Base-by-base conservation (phyloP, 2,888 invertebrate genomes). In the Conus canariensis region DNA sequence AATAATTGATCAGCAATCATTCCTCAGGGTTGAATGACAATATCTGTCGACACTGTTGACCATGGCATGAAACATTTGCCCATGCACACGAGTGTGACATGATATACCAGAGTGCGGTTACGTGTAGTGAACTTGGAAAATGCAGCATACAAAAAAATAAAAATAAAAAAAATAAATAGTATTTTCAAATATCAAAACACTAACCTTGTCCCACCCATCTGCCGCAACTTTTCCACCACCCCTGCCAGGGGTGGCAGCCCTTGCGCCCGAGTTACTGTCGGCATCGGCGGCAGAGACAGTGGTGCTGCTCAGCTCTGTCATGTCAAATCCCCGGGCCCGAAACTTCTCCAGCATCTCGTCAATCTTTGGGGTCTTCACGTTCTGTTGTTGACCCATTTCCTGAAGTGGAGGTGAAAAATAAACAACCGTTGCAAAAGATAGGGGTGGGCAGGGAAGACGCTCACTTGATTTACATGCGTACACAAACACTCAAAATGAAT, bases 271-370 rank as follows among this genome's bases (percentile, higher is more conserved):
- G 90, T 90, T 45, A 89, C 87, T 86, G 91, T 93, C 93, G 14
- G 90, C 91, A 70, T 93, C 93, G 16, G 93, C 91, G 16, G 92
- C 92, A 19, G 93, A 93, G 58, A 90, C 90, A 56, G 92, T 92
- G 14, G 87, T 85, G 64, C 90, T 90, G 56, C 77, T 87, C 58
- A 60, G 25, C 77, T 56, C 64, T 45, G 85, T 19, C 25, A 64
- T 22, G n/a, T 67, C 59, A 19, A 70, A 25, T 4, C 85, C 89
- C 30, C 30, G 30, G 16, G 4, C 91, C 88, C 92, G 91, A 91
- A 95, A 95, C 90, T 91, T 92, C 56, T 95, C 93, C 91, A 95
- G 90, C 10, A 95, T 95, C 80, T 94, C 93, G 91, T 95, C 95
- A 90, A 95, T 95, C 85, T 94, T 94, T 5, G 95, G 95, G 2